Evolutionary conservation across 2,113 vertebrate genomes (phyloP), one percentile per base, ranked within the genome.

Genomic region (Cepphus grylle): DNA sequence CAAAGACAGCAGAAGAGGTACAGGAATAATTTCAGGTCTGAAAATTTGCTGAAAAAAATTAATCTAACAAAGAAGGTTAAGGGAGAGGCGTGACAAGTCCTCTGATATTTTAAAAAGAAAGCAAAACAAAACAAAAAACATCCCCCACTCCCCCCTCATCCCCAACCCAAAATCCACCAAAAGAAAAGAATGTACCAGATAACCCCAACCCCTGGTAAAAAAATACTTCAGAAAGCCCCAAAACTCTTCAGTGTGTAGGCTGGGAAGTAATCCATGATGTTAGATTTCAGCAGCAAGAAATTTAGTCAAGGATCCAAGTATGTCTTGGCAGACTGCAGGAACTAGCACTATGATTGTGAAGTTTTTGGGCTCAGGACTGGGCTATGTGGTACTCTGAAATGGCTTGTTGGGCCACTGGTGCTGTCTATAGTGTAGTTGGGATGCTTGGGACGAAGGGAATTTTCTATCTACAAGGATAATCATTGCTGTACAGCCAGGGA

Each of bases 121-220:
- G 12, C 2, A 49, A 47, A 81, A 15, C 0, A 40, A 47, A 62
- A 6, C 8, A 52, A 55, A 45, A 45, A 30, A 1, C 5, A 12
- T 7, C 2, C 3, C 32, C 14, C 1, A 4, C 26, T 50, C 2
- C 5, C 26, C 5, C 9, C 19, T 16, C 3, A 5, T 7, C 8
- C n/a, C 16, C 8, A 76, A 47, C 15, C 27, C 21, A 40, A 63
- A 50, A 56, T 36, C 18, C 30, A 40, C 30, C 21, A n/a, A n/a
- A 63, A 62, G 17, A 27, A 34, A 27, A 45, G 27, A 40, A 66
- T 11, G 12, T 17, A 25, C 8, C 15, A 11, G 8, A 4, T 14
- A 5, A 7, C 16, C 22, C 9, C 32, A 42, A 3, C 1, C 5
- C 14, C 11, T 11, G 47, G n/a, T 45, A 47, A 42, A 50, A 69